phyloP scores from a whole-genome alignment of 2,888 invertebrate genomes.

The Papilio gigon region DNA sequence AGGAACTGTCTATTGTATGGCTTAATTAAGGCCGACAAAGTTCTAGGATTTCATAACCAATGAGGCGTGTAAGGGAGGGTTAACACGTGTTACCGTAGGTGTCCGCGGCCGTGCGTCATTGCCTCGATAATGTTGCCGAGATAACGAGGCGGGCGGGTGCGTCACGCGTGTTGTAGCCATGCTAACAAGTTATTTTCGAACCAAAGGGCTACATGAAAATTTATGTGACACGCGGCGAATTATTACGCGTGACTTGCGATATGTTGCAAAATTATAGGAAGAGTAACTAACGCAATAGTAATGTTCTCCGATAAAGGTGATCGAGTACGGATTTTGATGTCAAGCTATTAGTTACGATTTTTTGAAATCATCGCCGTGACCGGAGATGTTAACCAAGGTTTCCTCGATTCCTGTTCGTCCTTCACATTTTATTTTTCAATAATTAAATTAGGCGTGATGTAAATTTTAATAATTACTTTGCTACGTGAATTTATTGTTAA shows the following conservation, averaged over 20 bases:
- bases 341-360: not conserved
- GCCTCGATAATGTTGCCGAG: slow-evolving; percentile 55
- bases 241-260: slow-evolving; percentile 37
- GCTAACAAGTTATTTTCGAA: slow-evolving; percentile 44
- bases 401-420: too few relatives aligned
- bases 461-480: too few relatives aligned
- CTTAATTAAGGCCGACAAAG: slow-evolving; percentile 4
- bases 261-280: not conserved
- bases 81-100: slow-evolving; percentile 41
- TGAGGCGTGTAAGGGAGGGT: slow-evolving; percentile 32
- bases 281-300: not conserved
- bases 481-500: too few relatives aligned
- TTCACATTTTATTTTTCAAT: too few relatives aligned
- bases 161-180: slow-evolving; percentile 49
- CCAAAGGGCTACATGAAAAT: slow-evolving; percentile 15
- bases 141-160: slow-evolving; percentile 46
- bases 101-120: slow-evolving; percentile 55
- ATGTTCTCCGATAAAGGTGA: not conserved
- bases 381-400: too few relatives aligned
- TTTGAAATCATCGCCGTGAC: not conserved
- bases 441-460: too few relatives aligned
- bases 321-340: not conserved
- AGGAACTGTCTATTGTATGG: too few relatives aligned
- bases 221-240: slow-evolving; percentile 26
- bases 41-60: slow-evolving; percentile 20